Base-by-base conservation (phyloP, 1,140 invertebrate genomes). In the Drosophila asahinai region DNA sequence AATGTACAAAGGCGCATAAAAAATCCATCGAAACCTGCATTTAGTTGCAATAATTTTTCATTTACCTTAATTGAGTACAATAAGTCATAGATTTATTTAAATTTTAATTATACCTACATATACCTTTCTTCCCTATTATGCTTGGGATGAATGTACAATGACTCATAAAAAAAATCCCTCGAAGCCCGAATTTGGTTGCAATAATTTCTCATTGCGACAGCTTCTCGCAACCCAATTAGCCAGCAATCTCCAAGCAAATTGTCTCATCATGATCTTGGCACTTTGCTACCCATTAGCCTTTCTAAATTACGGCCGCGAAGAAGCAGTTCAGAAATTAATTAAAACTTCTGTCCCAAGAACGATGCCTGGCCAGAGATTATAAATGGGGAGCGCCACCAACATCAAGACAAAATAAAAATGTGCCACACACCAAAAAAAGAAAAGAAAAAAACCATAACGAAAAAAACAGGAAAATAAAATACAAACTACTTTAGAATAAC, bases 401-500 rank as follows among this genome's bases (percentile, higher is more conserved):
- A 17, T 27, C n/a, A 38, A 25, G 19, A 60, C 33, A 72, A 25
- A 25, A 25, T 22, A 72, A 27, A 52, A 52, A 42, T 60, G 73
- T 77, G 75, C 72, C 63, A 68, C 76, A 77, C 75, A 77, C 63
- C 60, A 58, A 64, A 74, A 76, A 49, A 17, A 27, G 19, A 17
- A 19, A 22, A 22, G 19, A 42, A 15, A 30, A 15, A 52, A 58
- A 48, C 47, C 19, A 38, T 40, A 38, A 22, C 17, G 12, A 15
- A 25, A 25, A 62, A 58, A 58, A 55, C 19, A 63, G n/a, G 25
- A 63, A 51, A 75, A 48, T 33, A 38, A 60, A 54, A 74, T 55
- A 77, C 45, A 57, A 67, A 84, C 57, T 81, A 77, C 72, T 81
- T 52, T 77, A 77, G 72, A 74, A 79, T 81, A 89, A 90, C 84